Conservation (phyloP, 2,888 invertebrate genomes). For the Eupithecia vulgata region DNA sequence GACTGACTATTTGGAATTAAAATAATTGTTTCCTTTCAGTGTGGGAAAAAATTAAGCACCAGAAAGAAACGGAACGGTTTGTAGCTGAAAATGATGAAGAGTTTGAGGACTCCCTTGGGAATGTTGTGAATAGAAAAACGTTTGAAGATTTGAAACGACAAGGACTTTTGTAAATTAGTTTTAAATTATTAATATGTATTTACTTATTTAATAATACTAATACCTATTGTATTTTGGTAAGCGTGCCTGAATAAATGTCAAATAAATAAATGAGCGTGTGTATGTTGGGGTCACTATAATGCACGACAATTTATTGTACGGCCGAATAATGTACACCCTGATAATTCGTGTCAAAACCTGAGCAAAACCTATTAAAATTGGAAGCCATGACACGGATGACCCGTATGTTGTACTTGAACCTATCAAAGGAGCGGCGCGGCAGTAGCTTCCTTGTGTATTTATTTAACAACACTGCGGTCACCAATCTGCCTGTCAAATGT, state of each 20-base stretch:
- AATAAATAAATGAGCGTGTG: not conserved
- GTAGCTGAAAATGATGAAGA: slow-evolving; percentile 99
- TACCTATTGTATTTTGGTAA: not conserved
- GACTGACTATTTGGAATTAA: no score
- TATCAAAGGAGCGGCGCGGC: not conserved
- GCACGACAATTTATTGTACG: no score
- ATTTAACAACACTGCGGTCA: not conserved
- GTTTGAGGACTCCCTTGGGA: slow-evolving; percentile 98
- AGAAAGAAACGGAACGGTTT: slow-evolving; percentile 98
- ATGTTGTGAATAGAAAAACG: slow-evolving; percentile 99
- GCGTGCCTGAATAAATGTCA: not conserved
- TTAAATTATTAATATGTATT: not conserved
- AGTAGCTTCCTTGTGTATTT: not conserved
- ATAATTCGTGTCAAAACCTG: no score
- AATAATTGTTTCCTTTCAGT: slow-evolving; percentile 82
- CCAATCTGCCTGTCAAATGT: not conserved
- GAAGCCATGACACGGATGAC: no score
- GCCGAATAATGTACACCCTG: no score
- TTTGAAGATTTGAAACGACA: slow-evolving; percentile 99
- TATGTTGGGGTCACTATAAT: no score
- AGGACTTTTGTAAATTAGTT: slow-evolving; percentile 90
- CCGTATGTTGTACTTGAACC: not conserved
- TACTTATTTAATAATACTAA: not conserved
- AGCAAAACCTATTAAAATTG: no score
- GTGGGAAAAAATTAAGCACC: slow-evolving; percentile 98